Evolutionary conservation across 2,888 invertebrate species (phyloP), one percentile per base, ranked within the genome.

Genomic region (Norana najaformis): DNA sequence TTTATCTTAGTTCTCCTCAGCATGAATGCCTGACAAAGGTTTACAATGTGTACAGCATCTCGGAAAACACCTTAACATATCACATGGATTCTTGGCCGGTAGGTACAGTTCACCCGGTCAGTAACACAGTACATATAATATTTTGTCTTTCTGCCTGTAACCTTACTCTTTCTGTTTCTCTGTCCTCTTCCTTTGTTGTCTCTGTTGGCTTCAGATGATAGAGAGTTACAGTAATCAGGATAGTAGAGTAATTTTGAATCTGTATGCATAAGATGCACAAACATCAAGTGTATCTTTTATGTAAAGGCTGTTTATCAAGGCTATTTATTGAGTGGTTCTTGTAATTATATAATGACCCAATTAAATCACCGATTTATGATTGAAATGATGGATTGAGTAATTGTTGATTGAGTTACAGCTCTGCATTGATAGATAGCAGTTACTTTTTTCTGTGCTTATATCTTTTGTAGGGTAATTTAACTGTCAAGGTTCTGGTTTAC

Each of bases 11-110:
- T 85, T 85, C 85, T 36, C 85, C 85, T 35, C 35, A 36, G 85
- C 85, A 34, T 85, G 85, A 23, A 20, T 85, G 85, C 85, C 20
- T 37, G 85, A 85, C 85, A 35, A 36, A 85, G 34, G 85, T 85
- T 20, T 36, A 85, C 16, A 6, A 85, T 36, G 85, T 85, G 18
- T 85, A 36, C 37, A 37, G 20, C 23, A 23, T 14, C 16, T 85
- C 85, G 23, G 34, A 37, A 35, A 36, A 20, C 23, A 85, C 35
- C 8, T 85, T 85, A 37, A 16, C 37, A 23, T 37, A 85, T 37
- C 85, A 14, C 36, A 35, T 85, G 85, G 37, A 85, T 37, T 85
- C 85, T 8, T 85, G 85, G 85, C 18, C 3, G 85, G 85, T 85
- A 85, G 8, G 85, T 85, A 85, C 36, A 85, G 36, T 85, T 85